Evolutionary conservation across 2,797 vertebrate species (phyloP), one percentile per base, ranked within the genome.

Genomic region (Falco berigora): DNA sequence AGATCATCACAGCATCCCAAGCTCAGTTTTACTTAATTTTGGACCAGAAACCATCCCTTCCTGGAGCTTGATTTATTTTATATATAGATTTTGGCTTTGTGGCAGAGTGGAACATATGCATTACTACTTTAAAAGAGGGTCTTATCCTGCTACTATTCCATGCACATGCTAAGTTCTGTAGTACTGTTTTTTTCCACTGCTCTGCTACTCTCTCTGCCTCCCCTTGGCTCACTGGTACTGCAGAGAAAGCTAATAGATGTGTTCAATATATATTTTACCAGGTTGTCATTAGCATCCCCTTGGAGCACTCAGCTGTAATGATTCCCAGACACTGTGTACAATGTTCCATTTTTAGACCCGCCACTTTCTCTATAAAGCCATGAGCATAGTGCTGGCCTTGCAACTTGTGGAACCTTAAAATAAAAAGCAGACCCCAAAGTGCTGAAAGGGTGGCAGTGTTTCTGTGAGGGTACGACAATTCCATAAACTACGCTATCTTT

Each of bases 311-410:
- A 12, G 67, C 81, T 53, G 21, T 87, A 96, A 96, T 2, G 56
- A 91, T 90, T 95, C 94, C 92, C 90, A 95, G 81, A 78, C 92
- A 61, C 40, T 32, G 59, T 40, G 72, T 46, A 59, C 30, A 5
- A 2, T 13, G 52, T 72, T 96, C 81, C 85, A 73, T 89, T 97
- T 92, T 96, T 77, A 96, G 94, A 94, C 10, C 30, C 67, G 86
- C 22, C 44, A 19, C 62, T 56, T 77, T 94, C 76, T 46, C 49
- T 59, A 22, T 25, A 90, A 83, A 89, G 63, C 74, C 73, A 40
- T 4, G 38, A 94, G 64, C 4, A 4, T 58, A 92, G 34, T 32
- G 84, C 75, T 96, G 84, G 63, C 72, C 68, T 75, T 93, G 88
- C 90, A 95, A 49, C 92, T 90, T 55, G 64, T 63, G 50, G 86